These are phyloP conservation scores for Linurgus olivaceus DNA, from an alignment of 2,797 vertebrate genomes.

Conservation along the genomic window DNA sequence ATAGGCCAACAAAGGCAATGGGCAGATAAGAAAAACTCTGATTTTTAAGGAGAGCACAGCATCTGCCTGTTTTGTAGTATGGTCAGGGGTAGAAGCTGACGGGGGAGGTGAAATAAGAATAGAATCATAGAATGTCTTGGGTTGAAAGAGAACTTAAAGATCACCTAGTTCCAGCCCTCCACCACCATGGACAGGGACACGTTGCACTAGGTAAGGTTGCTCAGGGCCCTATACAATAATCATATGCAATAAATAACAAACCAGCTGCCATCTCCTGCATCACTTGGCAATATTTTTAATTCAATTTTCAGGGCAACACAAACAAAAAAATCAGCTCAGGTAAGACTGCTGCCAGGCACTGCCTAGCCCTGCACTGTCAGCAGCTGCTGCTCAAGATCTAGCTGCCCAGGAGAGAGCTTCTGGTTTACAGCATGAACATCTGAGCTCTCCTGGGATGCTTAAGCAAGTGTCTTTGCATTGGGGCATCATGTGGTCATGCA, in stretches of 20 bases:
- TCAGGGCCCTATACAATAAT: background rate
- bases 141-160: background rate
- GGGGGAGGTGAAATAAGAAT: background rate
- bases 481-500: background rate
- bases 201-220: background rate
- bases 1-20: background rate
- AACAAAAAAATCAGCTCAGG: background rate
- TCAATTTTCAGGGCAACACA: background rate
- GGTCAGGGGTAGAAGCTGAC: background rate
- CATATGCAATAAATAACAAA: background rate
- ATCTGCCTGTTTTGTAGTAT: background rate
- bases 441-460: background rate
- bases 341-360: background rate
- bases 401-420: background rate
- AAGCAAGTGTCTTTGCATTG: background rate
- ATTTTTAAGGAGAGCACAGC: background rate
- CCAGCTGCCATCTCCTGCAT: background rate
- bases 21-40: background rate
- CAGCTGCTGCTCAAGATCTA: background rate
- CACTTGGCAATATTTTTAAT: background rate
- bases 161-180: background rate
- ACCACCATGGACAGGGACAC: rapidly evolving
- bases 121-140: background rate
- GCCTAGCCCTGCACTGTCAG: background rate
- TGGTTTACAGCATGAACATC: background rate